Percentiles rank a stretch among this genome's conserved stretches.
Evolutionary conservation across 2,888 invertebrate genomes (phyloP).

Genomic region (Campoplex capitator): DNA sequence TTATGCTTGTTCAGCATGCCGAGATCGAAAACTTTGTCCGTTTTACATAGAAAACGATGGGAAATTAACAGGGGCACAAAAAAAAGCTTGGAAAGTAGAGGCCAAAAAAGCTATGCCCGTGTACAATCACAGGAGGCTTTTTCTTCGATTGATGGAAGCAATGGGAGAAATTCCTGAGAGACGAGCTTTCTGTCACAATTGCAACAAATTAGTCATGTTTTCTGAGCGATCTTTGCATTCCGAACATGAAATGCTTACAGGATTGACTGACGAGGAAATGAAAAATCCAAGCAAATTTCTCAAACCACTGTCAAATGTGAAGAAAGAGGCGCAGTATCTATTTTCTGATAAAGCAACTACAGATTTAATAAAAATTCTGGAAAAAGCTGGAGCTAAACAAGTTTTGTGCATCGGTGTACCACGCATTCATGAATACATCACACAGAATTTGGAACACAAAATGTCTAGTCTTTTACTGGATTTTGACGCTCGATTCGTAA

Average conservation of each 20-base stretch:
- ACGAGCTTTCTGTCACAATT: constrained; percentile 88
- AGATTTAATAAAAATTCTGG: constrained; percentile 88
- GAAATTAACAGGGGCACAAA: constrained; percentile 81
- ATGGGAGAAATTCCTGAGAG: constrained; percentile 70
- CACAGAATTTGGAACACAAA: constrained; percentile 77
- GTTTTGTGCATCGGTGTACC: constrained; percentile 95
- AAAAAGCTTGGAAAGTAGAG: constrained; percentile 86
- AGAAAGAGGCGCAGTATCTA: constrained; percentile 95
- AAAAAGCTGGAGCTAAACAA: constrained; percentile 86
- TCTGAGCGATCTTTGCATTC: constrained; percentile 85
- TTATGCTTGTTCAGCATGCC: constrained; percentile 93
- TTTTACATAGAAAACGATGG: constrained; percentile 88
- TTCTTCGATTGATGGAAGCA: constrained; percentile 86
- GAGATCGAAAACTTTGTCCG: constrained; percentile 91
- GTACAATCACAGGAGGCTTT: constrained; percentile 86
- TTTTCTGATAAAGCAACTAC: constrained; percentile 90
- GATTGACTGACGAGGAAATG: constrained; percentile 87
- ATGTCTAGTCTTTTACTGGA: constrained; percentile 91
- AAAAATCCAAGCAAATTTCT: constrained; percentile 89
- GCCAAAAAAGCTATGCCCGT: constrained; percentile 84
- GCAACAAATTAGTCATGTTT: constrained; percentile 86
- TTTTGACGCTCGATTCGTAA: constrained; percentile 90
- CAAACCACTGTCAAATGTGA: constrained; percentile 89
- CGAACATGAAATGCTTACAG: constrained; percentile 86
- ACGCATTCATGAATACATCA: constrained; percentile 90